Evolutionary conservation across 1,140 invertebrate genomes (phyloP).

Genomic region (Plodia interpunctella): DNA sequence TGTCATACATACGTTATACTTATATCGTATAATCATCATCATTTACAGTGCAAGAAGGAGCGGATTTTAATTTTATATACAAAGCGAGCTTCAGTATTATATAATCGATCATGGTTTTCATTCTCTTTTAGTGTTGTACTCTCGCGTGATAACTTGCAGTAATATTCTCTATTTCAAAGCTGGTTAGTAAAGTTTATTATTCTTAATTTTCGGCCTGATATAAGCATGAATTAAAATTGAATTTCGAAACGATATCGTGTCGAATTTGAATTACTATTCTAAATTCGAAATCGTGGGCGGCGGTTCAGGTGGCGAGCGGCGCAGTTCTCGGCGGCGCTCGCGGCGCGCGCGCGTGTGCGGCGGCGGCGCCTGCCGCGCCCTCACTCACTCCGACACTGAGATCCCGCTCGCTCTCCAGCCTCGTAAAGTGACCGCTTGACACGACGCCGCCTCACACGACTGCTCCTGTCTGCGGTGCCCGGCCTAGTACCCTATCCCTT

Average conservation of each 20-base stretch:
- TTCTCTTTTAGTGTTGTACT: no score
- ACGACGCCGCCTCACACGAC: constrained; percentile 15
- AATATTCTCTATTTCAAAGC: no score
- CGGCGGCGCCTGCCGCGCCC: constrained; percentile 60
- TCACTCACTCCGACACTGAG: constrained; percentile 73
- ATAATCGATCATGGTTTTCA: no score
- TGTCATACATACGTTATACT: no score
- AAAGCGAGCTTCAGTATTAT: no score
- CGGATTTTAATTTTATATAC: no score
- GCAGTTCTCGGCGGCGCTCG: constrained; percentile 66
- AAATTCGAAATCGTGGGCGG: constrained; percentile 11
- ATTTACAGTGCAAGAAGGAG: no score
- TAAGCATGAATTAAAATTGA: constrained; percentile 9
- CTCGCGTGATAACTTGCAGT: no score
- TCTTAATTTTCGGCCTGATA: not conserved
- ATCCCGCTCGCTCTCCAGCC: constrained; percentile 76
- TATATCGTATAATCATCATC: no score
- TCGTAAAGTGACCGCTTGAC: constrained; percentile 72
- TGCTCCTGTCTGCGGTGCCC: constrained; percentile 21
- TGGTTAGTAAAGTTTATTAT: not conserved
- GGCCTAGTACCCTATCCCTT: not conserved
- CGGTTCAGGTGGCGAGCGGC: constrained; percentile 55
- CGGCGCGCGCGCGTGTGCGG: constrained; percentile 63
- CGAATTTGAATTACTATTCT: constrained; percentile 4
- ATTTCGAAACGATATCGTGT: constrained; percentile 13